Evolutionary conservation across 1,140 invertebrate species (phyloP).

Genomic region (Calephelis virginiensis): DNA sequence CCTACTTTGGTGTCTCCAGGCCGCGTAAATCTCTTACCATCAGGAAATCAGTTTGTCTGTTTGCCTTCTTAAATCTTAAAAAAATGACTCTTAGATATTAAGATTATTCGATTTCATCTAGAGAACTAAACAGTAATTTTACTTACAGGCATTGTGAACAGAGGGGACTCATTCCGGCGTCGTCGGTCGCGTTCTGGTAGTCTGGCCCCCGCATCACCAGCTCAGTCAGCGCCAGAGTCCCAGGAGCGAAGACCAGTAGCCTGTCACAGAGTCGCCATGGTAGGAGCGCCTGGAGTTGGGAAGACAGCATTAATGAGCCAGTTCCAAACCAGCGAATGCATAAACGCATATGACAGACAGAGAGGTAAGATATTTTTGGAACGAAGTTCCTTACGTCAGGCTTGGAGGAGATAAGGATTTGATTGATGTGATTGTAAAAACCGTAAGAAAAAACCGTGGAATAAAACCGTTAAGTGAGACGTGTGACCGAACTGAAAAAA

Average conservation of each 20-base stretch:
- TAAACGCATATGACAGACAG: constrained; percentile 93
- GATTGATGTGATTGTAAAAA: too few relatives aligned
- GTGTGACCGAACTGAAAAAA: too few relatives aligned
- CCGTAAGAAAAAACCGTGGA: too few relatives aligned
- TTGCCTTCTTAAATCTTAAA: too few relatives aligned
- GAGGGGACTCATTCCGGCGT: constrained; percentile 92
- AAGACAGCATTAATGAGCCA: constrained; percentile 94
- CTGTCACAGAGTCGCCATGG: constrained; percentile 88
- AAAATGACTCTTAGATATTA: too few relatives aligned
- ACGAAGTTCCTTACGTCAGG: too few relatives aligned
- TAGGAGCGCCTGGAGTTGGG: constrained; percentile 92
- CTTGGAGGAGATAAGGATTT: too few relatives aligned
- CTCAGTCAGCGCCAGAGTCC: constrained; percentile 64
- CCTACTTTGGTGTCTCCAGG: too few relatives aligned
- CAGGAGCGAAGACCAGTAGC: constrained; percentile 71
- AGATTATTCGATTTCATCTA: too few relatives aligned
- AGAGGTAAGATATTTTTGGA: constrained; percentile 77
- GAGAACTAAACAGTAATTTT: neutral
- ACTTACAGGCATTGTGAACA: constrained; percentile 89
- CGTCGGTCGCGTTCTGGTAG: constrained; percentile 89
- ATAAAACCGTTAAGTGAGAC: too few relatives aligned
- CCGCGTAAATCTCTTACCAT: too few relatives aligned
- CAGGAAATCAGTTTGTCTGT: too few relatives aligned
- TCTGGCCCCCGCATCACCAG: constrained; percentile 78
- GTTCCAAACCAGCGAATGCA: constrained; percentile 96